These are phyloP conservation scores for Perizoma flavofasciatum DNA, from an alignment of 2,888 invertebrate species.

Conservation along the genomic window DNA sequence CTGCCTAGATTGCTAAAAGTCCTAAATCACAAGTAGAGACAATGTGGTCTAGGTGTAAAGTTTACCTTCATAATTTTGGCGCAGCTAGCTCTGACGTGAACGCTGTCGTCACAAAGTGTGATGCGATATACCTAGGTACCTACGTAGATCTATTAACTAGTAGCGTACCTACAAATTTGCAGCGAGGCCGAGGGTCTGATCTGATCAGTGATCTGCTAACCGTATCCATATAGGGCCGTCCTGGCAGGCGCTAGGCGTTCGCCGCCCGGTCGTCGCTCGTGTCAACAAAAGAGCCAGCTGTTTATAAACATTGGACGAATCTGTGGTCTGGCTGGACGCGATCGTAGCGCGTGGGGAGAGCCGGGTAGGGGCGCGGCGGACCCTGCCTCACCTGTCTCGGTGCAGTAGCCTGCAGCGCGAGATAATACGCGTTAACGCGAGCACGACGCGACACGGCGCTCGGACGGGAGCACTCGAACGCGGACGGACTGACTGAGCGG, in stretches of 20 bases:
- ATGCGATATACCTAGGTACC: constrained; percentile 39
- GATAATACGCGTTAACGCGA: constrained; percentile 46
- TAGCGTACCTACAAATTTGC: constrained; percentile 64
- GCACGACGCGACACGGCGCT: constrained; percentile 47
- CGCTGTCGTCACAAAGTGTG: constrained; percentile 42
- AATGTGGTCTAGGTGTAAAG: no score
- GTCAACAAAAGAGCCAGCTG: constrained; percentile 77
- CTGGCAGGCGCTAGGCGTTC: constrained; percentile 48
- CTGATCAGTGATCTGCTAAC: constrained; percentile 42
- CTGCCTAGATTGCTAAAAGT: no score
- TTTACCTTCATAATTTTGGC: no score
- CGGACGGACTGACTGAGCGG: constrained; percentile 69
- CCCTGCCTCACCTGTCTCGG: constrained; percentile 67
- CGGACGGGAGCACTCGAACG: constrained; percentile 43
- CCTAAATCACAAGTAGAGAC: no score
- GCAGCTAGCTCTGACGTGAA: constrained; percentile 42
- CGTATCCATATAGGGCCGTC: constrained; percentile 49
- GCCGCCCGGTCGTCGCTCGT: constrained; percentile 51
- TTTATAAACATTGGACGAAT: constrained; percentile 79
- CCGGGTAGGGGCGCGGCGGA: constrained; percentile 59
- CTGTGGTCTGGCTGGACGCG: constrained; percentile 34
- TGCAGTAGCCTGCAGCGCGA: constrained; percentile 49
- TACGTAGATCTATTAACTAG: constrained; percentile 52
- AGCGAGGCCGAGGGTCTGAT: constrained; percentile 45
- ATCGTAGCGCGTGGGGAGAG: constrained; percentile 34